Percentiles rank a stretch among this genome's conserved stretches.
Evolutionary conservation across 2,888 invertebrate species (phyloP).

Genomic region (Athrips mouffetella): DNA sequence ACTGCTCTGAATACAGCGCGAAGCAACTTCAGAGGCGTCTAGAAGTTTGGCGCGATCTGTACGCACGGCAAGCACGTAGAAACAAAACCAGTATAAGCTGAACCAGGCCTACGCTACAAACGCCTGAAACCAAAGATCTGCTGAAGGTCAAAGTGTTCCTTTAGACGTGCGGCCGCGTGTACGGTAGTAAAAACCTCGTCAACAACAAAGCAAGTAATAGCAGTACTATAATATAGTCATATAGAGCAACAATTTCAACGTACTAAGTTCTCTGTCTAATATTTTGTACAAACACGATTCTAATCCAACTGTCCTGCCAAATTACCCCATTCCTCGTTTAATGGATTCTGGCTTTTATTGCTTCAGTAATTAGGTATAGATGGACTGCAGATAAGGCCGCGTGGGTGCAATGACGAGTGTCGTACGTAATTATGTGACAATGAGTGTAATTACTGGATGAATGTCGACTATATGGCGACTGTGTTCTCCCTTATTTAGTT

Average conservation of each 20-base stretch:
- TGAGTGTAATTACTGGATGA: constrained; percentile 65
- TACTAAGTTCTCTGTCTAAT: constrained; percentile 14
- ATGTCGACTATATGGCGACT: constrained; percentile 35
- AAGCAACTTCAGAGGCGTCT: no score
- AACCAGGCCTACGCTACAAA: no score
- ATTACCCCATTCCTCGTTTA: constrained; percentile 22
- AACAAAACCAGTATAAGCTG: no score
- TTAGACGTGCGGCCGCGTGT: no score
- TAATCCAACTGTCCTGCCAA: constrained; percentile 21
- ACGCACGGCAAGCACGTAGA: no score
- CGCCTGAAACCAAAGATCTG: no score
- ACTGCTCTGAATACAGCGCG: no score
- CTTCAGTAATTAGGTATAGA: constrained; percentile 32
- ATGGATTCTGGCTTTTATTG: constrained; percentile 32
- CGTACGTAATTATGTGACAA: constrained; percentile 70
- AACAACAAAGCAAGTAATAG: no score
- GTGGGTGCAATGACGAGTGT: constrained; percentile 69
- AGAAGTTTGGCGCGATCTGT: no score
- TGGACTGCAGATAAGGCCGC: constrained; percentile 36
- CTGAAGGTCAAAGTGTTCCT: no score
- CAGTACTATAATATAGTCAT: no score
- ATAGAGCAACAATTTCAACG: neutral
- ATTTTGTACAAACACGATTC: constrained; percentile 23
- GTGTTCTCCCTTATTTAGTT: constrained; percentile 30
- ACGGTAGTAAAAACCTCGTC: no score